Conservation (phyloP, 64 coral and sea anemone genomes). For the Montipora foliosa region DNA sequence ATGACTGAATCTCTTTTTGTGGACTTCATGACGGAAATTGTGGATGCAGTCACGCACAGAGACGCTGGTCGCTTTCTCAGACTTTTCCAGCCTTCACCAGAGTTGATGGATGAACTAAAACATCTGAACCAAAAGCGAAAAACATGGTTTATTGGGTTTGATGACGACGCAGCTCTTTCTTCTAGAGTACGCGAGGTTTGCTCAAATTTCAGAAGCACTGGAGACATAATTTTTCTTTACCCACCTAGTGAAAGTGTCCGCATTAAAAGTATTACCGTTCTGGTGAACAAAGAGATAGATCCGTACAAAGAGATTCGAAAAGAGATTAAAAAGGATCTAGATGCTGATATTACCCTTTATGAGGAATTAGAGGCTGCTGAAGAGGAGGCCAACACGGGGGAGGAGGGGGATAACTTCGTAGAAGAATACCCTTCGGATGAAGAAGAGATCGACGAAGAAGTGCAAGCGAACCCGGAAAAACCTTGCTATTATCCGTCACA, state of each 20-base stretch:
- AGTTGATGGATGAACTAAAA: neutral
- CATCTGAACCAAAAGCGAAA: neutral
- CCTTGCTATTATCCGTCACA: constrained; percentile 78
- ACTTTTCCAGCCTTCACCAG: neutral
- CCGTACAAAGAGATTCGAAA: neutral
- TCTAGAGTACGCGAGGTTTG: neutral
- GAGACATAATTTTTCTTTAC: neutral
- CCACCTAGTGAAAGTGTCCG: neutral
- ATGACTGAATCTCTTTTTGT: constrained; percentile 3
- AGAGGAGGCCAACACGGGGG: neutral
- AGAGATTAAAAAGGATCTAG: constrained; percentile 35
- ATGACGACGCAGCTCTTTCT: neutral
- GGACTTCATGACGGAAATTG: constrained; percentile 5
- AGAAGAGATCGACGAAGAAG: constrained; percentile 42
- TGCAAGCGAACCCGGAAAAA: constrained; percentile 24
- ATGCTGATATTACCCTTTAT: neutral
- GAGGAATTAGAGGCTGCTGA: neutral
- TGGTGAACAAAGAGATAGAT: constrained; percentile 15
- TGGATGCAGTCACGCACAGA: neutral
- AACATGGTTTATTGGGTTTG: neutral
- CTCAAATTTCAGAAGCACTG: neutral
- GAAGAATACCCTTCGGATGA: neutral
- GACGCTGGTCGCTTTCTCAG: neutral
- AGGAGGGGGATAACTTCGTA: neutral
- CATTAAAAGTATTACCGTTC: neutral